A percentile compares a stretch with the other conserved stretches of the same genome.
Evolutionary conservation across 2,113 vertebrate genomes (phyloP).

Genomic region (Lanius collurio): DNA sequence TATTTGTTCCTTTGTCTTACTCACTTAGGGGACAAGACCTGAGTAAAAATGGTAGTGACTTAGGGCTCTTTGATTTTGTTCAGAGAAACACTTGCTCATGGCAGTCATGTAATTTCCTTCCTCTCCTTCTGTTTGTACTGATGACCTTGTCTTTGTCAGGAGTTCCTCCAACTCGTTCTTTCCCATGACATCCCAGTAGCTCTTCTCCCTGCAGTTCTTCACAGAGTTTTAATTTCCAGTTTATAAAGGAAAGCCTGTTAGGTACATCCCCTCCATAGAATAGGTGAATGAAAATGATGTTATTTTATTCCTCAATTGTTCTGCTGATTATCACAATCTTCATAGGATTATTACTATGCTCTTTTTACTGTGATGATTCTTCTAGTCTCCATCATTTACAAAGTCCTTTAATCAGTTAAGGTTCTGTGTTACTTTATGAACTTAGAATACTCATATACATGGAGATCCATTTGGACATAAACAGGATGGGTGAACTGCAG

Average conservation of each 20-base stretch:
- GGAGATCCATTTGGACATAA: not conserved
- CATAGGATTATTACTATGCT: not conserved
- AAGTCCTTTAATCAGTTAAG: not conserved
- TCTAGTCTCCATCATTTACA: not conserved
- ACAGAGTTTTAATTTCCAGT: not conserved
- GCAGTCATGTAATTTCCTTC: conserved; percentile 10
- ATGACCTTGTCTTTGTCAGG: not conserved
- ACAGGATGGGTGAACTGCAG: not conserved
- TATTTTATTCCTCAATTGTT: not conserved
- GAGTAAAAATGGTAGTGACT: not conserved
- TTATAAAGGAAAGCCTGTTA: not conserved
- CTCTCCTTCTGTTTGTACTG: not conserved
- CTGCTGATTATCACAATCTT: not conserved
- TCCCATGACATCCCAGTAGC: not conserved
- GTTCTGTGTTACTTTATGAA: not conserved
- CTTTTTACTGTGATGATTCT: not conserved
- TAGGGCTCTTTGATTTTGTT: conserved; percentile 29
- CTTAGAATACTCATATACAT: not conserved
- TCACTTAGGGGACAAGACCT: not conserved
- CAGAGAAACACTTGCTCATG: conserved; percentile 11
- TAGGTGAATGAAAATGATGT: not conserved
- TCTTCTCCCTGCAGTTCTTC: conserved; percentile 18
- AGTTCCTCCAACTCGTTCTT: not conserved
- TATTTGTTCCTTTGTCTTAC: not conserved
- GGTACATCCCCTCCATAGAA: not conserved